These are phyloP conservation scores for Aurelia coerulea DNA, from an alignment of 30 jellyfish, hydroid and myxozoan genomes.

Conservation along the genomic window DNA sequence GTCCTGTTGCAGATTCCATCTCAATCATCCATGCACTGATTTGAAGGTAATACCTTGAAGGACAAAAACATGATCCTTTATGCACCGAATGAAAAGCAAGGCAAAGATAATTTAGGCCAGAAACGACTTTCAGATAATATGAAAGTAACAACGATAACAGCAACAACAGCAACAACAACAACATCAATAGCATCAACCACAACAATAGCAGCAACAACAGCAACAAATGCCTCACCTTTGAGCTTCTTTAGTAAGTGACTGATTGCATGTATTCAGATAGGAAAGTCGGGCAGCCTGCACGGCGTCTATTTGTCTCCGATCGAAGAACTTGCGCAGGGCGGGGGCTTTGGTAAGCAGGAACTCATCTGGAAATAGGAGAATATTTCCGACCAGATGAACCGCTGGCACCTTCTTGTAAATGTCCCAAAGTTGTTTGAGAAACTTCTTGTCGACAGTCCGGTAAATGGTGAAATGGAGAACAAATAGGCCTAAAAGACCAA, in stretches of 20 bases:
- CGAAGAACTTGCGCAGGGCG: constrained; percentile 69
- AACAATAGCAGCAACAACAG: too few species aligned
- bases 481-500: constrained; percentile 83
- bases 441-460: constrained; percentile 86
- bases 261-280: constrained; percentile 75
- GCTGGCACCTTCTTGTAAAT: constrained; percentile 94
- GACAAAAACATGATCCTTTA: not conserved
- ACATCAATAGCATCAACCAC: too few species aligned
- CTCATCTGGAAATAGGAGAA: constrained; percentile 88
- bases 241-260: constrained; percentile 80
- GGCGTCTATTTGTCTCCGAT: constrained; percentile 82
- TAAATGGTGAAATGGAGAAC: constrained; percentile 84
- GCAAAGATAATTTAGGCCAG: too few species aligned
- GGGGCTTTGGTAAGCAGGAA: constrained; percentile 81
- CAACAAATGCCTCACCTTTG: constrained; percentile 33
- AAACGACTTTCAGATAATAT: not conserved
- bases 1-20: constrained; percentile 87
- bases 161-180: too few species aligned
- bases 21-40: constrained; percentile 92
- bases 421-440: constrained; percentile 84
- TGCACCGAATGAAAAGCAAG: too few species aligned
- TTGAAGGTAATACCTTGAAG: constrained; percentile 63
- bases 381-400: constrained; percentile 85
- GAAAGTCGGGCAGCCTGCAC: constrained; percentile 67
- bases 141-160: too few species aligned